phyloP scores from a whole-genome alignment of 2,888 invertebrate genomes.

The Arge pagana region DNA sequence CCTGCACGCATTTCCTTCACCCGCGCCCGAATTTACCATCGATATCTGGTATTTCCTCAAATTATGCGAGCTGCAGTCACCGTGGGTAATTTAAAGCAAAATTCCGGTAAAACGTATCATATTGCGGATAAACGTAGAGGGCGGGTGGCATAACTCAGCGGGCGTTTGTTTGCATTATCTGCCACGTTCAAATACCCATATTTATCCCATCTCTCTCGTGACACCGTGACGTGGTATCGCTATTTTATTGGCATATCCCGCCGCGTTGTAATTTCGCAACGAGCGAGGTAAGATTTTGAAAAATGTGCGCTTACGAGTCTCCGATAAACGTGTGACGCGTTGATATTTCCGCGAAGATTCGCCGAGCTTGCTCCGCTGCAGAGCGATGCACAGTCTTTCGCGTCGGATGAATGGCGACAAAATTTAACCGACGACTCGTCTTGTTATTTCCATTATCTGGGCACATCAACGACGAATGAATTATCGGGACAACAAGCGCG shows the following conservation, averaged over 20 bases:
- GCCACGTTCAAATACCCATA: conserved; percentile 51
- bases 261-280: conserved; percentile 5
- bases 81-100: no score
- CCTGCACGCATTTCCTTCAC: no score
- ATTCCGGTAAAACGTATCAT: conserved; percentile 47
- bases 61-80: no score
- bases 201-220: conserved; percentile 51
- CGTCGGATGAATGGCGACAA: conserved; percentile 25
- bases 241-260: conserved; percentile 45
- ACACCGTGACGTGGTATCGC: conserved; percentile 40
- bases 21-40: no score
- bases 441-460: conserved; percentile 32
- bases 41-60: no score
- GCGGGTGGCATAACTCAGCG: conserved; percentile 50
- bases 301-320: background rate
- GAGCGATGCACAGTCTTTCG: conserved; percentile 13
- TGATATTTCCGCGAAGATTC: background rate
- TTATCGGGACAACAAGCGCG: conserved; percentile 42
- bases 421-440: conserved; percentile 26
- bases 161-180: conserved; percentile 54
- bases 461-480: conserved; percentile 36
- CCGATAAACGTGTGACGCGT: background rate
- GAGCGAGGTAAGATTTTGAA: background rate
- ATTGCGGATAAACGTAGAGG: conserved; percentile 38
- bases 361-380: background rate